Percentiles rank a stretch among this genome's conserved stretches.
Conservation (phyloP, 2,113 vertebrate genomes). For the Heterocephalus glaber region DNA sequence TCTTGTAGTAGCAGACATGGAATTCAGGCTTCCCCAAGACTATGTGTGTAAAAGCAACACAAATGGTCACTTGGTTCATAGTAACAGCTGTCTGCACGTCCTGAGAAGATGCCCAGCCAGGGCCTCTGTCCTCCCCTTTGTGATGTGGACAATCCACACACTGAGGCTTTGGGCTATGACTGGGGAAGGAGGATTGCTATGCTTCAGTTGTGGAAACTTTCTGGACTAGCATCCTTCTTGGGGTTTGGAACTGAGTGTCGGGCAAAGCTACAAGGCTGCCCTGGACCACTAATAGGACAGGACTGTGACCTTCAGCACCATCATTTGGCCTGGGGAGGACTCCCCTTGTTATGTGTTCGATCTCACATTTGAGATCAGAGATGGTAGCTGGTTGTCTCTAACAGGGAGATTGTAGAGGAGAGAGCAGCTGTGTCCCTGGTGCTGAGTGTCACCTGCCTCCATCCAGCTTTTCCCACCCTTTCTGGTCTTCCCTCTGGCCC, state of each 20-base stretch:
- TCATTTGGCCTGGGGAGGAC: not conserved
- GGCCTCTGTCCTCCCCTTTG: not conserved
- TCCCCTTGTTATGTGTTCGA: accelerated
- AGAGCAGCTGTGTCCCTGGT: not conserved
- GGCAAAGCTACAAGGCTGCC: not conserved
- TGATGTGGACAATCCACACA: accelerated
- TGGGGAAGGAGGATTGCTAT: accelerated
- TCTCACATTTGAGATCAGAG: not conserved
- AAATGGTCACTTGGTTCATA: accelerated
- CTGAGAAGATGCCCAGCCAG: accelerated
- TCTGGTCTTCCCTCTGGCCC: not conserved
- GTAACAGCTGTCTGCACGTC: accelerated
- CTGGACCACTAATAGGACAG: not conserved
- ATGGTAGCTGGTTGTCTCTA: not conserved
- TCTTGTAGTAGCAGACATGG: not conserved
- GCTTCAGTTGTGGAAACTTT: not conserved
- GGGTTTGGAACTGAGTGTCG: too few relatives aligned
- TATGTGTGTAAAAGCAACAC: accelerated
- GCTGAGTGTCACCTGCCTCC: not conserved
- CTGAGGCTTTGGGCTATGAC: accelerated
- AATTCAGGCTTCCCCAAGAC: accelerated
- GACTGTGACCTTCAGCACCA: not conserved
- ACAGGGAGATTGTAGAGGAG: too few relatives aligned
- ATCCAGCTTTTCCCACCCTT: not conserved
- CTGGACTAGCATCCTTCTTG: not conserved